Evolutionary conservation across 2,888 invertebrate genomes (phyloP).

Genomic region (Rotaria socialis): DNA sequence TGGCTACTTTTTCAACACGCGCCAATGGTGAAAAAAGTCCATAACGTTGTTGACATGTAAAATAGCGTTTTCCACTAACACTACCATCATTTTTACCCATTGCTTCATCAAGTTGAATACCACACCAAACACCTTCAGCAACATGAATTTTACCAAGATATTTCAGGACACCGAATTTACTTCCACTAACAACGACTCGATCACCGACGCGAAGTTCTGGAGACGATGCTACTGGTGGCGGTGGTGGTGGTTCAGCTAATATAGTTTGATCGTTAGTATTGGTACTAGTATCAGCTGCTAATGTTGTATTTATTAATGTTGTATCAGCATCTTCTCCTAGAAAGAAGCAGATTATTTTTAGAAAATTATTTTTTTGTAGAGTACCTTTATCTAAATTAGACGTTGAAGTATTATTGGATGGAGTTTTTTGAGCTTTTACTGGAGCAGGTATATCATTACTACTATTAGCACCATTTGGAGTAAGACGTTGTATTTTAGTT

Average conservation of each 20-base stretch:
- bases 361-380: background rate
- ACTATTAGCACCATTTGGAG: background rate
- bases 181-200: slow-evolving; percentile 70
- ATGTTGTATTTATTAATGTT: slow-evolving; percentile 12
- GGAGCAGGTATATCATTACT: background rate
- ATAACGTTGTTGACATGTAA: slow-evolving; percentile 37
- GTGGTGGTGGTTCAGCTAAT: background rate
- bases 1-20: slow-evolving; percentile 4
- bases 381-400: background rate
- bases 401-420: background rate
- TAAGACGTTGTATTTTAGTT: slow-evolving; percentile 63
- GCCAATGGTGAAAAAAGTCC: slow-evolving; percentile 23
- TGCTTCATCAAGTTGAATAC: slow-evolving; percentile 44
- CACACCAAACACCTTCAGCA: slow-evolving; percentile 78
- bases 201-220: slow-evolving; percentile 88
- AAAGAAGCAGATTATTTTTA: background rate
- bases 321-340: background rate
- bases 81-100: slow-evolving; percentile 46
- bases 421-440: background rate
- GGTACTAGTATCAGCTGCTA: background rate
- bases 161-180: slow-evolving; percentile 64
- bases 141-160: slow-evolving; percentile 84
- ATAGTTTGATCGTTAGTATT: background rate
- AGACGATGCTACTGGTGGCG: background rate
- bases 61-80: slow-evolving; percentile 44